phyloP scores from a whole-genome alignment of 2,888 invertebrate species.

The Anodontia alba region DNA sequence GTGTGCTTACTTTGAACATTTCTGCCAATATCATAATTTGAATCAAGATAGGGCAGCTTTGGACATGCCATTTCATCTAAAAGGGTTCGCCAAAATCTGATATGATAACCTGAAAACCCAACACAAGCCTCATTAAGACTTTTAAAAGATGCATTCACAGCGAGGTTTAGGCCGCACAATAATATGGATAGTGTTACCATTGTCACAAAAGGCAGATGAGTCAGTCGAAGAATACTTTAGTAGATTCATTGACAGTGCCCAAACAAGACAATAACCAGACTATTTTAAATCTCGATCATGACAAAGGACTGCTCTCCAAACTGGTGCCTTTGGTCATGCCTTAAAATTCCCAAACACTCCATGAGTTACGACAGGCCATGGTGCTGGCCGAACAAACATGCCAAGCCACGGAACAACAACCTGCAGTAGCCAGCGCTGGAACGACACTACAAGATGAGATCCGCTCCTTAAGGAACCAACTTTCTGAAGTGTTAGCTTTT shows the following conservation, averaged over 20 bases:
- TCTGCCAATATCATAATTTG: too few relatives aligned
- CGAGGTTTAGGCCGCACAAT: background rate
- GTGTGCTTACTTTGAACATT: too few relatives aligned
- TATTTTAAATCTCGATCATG: background rate
- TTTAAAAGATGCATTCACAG: background rate
- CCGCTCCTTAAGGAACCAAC: too few relatives aligned
- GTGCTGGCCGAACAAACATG: too few relatives aligned
- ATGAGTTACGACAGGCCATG: too few relatives aligned
- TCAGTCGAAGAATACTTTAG: background rate
- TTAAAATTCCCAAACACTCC: background rate
- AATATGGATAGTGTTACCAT: background rate
- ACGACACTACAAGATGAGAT: too few relatives aligned
- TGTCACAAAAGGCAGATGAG: background rate
- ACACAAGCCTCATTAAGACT: background rate
- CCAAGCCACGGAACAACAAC: too few relatives aligned
- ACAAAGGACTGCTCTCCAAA: background rate
- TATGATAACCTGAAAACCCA: background rate
- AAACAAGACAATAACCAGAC: background rate
- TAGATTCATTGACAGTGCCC: conserved; percentile 2
- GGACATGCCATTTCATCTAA: background rate
- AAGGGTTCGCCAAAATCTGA: background rate
- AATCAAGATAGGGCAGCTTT: too few relatives aligned
- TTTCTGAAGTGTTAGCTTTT: too few relatives aligned
- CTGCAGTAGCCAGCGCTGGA: too few relatives aligned
- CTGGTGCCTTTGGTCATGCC: conserved; percentile 13